These are phyloP conservation scores for Gobius niger DNA, from an alignment of 2,113 vertebrate species.

Conservation along the genomic window DNA sequence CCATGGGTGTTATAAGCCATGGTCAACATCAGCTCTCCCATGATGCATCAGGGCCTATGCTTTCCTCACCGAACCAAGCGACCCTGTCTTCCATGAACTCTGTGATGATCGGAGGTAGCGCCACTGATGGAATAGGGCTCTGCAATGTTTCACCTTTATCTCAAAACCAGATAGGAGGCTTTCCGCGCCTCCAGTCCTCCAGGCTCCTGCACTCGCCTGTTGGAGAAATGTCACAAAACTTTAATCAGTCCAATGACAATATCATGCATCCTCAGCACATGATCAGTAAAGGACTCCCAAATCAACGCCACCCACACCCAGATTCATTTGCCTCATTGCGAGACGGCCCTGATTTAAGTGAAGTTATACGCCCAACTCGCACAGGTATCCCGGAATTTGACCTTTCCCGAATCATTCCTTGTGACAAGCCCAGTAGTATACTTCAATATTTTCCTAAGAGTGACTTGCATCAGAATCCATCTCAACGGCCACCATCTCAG, in stretches of 20 bases:
- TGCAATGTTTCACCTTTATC: conserved; percentile 85
- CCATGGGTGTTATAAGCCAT: conserved; percentile 86
- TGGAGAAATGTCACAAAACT: conserved; percentile 75
- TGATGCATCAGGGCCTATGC: conserved; percentile 81
- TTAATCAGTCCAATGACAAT: conserved; percentile 82
- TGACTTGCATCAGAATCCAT: conserved; percentile 73
- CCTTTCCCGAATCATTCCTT: conserved; percentile 96
- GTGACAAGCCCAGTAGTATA: conserved; percentile 98
- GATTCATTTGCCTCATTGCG: conserved; percentile 77
- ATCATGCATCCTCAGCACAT: conserved; percentile 83
- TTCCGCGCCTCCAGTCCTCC: conserved; percentile 74
- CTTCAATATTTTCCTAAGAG: conserved; percentile 97
- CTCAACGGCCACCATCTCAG: conserved; percentile 65
- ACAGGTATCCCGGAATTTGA: conserved; percentile 96
- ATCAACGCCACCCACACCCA: conserved; percentile 68
- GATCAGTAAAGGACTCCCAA: conserved; percentile 82
- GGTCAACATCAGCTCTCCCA: conserved; percentile 90
- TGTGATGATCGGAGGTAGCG: conserved; percentile 80
- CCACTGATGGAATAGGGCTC: conserved; percentile 81
- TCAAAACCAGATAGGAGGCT: conserved; percentile 79
- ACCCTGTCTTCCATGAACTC: conserved; percentile 86
- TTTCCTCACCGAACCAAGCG: conserved; percentile 88
- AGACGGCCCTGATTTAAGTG: conserved; percentile 90
- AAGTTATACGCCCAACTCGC: conserved; percentile 91
- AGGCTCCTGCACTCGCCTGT: conserved; percentile 76